Evolutionary conservation across 2,797 vertebrate genomes (phyloP).

Genomic region (Martes flavigula): DNA sequence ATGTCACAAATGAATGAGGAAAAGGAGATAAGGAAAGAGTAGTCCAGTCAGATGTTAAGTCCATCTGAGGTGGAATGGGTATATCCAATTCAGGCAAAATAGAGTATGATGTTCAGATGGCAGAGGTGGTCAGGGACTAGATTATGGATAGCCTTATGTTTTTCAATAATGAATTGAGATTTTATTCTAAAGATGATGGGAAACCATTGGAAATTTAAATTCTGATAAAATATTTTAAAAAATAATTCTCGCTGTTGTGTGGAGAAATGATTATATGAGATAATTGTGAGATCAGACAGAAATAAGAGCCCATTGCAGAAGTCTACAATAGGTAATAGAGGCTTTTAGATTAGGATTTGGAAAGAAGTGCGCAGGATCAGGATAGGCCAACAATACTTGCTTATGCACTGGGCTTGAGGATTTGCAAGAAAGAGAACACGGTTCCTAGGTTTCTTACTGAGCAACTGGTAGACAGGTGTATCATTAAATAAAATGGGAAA

Average conservation of each 20-base stretch:
- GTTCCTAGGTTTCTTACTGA: neutral
- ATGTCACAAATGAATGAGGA: neutral
- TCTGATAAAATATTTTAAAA: neutral
- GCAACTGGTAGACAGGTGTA: neutral
- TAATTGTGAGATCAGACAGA: neutral
- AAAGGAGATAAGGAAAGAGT: neutral
- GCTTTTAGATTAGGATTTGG: neutral
- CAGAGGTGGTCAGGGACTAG: neutral
- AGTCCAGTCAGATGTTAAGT: neutral
- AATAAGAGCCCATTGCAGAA: neutral
- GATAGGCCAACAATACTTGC: neutral
- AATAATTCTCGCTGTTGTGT: neutral
- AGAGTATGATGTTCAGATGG: neutral
- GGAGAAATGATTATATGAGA: neutral
- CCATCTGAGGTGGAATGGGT: neutral
- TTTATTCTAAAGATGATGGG: neutral
- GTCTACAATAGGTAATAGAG: neutral
- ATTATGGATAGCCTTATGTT: neutral
- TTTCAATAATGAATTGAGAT: neutral
- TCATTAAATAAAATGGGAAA: neutral
- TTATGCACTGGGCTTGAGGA: neutral
- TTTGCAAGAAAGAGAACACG: neutral
- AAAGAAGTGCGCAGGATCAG: neutral
- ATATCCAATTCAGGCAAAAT: neutral
- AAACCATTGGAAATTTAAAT: constrained; percentile 29